Percentiles rank a stretch among this genome's conserved stretches.
Evolutionary conservation across 2,888 invertebrate genomes (phyloP).

Genomic region (Neria commutata): DNA sequence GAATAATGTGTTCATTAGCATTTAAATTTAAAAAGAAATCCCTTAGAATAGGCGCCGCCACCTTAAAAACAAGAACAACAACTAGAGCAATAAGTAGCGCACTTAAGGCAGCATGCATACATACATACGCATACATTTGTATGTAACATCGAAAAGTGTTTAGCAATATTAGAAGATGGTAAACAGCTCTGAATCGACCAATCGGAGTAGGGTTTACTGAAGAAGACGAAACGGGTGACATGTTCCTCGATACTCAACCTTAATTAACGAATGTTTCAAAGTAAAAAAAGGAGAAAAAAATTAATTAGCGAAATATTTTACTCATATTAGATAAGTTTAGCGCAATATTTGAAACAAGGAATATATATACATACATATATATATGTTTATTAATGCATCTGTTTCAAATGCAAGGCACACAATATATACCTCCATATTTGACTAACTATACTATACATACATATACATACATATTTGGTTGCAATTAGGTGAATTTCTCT

Average conservation of each 20-base stretch:
- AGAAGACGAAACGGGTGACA: background rate
- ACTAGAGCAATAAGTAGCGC: slow-evolving; percentile 33
- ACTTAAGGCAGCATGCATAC: too few relatives aligned
- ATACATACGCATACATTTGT: slow-evolving; percentile 18
- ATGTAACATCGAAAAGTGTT: background rate
- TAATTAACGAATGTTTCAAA: too few relatives aligned
- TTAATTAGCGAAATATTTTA: slow-evolving; percentile 3
- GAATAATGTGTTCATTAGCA: slow-evolving; percentile 59
- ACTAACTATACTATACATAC: background rate
- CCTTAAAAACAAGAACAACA: slow-evolving; percentile 28
- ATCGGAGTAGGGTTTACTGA: too few relatives aligned
- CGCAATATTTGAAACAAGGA: background rate
- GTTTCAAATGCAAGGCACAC: background rate
- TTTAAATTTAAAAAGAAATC: slow-evolving; percentile 38
- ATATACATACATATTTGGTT: background rate
- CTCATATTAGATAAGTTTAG: slow-evolving; percentile 11
- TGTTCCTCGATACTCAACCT: slow-evolving; percentile 1
- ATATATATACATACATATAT: slow-evolving; percentile 9
- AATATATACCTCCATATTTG: background rate
- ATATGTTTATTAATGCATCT: background rate
- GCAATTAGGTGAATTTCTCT: slow-evolving; percentile 7
- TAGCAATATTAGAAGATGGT: too few relatives aligned
- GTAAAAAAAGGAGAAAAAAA: too few relatives aligned
- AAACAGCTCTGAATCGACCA: background rate
- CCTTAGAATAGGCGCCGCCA: too few relatives aligned